Conservation (phyloP, 1,140 invertebrate species). For the Diachasma alloeum region DNA sequence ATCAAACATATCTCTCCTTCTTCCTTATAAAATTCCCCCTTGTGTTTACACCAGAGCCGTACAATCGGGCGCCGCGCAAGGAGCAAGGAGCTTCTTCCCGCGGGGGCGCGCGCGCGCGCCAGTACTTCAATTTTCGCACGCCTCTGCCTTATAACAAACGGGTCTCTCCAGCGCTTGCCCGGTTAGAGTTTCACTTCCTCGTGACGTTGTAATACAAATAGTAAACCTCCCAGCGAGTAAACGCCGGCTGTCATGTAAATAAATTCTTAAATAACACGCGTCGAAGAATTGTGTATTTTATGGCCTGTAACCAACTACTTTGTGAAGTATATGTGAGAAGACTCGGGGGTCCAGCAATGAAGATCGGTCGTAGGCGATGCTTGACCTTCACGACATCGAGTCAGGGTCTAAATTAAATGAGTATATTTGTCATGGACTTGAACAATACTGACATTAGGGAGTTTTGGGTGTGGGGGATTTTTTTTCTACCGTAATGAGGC, state of each 20-base stretch:
- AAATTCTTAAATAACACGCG: neutral
- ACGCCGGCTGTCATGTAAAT: neutral
- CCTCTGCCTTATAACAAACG: slow-evolving; percentile 8
- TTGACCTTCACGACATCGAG: neutral
- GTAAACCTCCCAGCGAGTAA: slow-evolving; percentile 14
- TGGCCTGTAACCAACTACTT: neutral
- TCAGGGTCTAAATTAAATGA: neutral
- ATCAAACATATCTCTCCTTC: neutral
- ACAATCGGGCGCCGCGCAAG: neutral
- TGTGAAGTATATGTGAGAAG: neutral
- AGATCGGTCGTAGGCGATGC: neutral
- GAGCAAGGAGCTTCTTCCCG: neutral
- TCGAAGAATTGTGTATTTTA: neutral
- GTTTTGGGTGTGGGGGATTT: too few relatives aligned
- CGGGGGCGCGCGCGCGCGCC: neutral
- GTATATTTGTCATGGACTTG: neutral
- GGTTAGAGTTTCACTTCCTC: slow-evolving; percentile 30
- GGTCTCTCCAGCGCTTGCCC: neutral
- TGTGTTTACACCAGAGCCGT: neutral
- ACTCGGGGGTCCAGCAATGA: neutral
- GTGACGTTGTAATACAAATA: slow-evolving; percentile 26
- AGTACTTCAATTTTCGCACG: slow-evolving; percentile 21
- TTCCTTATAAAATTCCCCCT: neutral
- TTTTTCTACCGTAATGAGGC: too few relatives aligned
- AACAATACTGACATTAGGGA: neutral